Percentiles rank a stretch among this genome's conserved stretches.
Evolutionary conservation across 2,797 vertebrate species (phyloP).

Genomic region (Emys orbicularis): DNA sequence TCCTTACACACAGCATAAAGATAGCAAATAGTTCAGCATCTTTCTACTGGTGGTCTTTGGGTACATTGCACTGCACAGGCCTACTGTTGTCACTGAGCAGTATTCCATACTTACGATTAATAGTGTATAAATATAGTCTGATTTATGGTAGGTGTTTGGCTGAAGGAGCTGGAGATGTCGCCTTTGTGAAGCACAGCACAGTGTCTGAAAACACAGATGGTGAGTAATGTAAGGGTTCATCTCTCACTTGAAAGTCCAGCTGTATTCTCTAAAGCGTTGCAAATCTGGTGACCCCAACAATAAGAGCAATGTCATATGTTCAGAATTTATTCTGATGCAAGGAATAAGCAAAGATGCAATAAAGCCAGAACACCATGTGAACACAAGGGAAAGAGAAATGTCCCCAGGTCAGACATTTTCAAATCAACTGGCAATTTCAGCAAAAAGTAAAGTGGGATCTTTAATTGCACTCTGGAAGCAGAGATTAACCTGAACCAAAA

Average conservation of each 20-base stretch:
- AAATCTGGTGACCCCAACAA: neutral
- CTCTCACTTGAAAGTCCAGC: neutral
- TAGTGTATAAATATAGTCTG: neutral
- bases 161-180: constrained; percentile 87
- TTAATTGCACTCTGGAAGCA: neutral
- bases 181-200: constrained; percentile 91
- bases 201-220: constrained; percentile 88
- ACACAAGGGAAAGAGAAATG: neutral
- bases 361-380: neutral
- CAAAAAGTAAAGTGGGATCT: neutral
- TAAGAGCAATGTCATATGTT: neutral
- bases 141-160: constrained; percentile 86
- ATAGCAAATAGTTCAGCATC: constrained; percentile 39
- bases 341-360: neutral
- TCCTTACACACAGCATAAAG: constrained; percentile 34
- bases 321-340: neutral
- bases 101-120: neutral
- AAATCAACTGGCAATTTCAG: neutral
- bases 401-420: neutral
- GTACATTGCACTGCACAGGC: neutral
- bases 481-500: neutral
- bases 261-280: neutral
- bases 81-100: constrained; percentile 11
- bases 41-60: constrained; percentile 18
- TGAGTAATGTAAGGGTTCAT: constrained; percentile 66